Evolutionary conservation across 2,113 vertebrate genomes (phyloP).

Genomic region (Jaculus jaculus): DNA sequence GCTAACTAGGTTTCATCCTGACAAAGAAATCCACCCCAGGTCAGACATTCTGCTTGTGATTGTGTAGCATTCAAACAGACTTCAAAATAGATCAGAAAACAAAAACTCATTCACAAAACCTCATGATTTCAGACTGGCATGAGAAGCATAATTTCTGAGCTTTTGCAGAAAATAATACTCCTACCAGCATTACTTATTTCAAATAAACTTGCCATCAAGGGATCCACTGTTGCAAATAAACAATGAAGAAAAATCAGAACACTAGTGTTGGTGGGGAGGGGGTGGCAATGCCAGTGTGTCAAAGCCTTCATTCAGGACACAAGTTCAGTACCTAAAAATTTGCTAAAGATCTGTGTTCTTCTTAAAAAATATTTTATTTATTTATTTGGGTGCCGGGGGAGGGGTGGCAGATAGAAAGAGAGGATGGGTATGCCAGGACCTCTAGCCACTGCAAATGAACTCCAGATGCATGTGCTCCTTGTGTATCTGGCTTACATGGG

Average conservation of each 20-base stretch:
- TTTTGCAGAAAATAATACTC: conserved; percentile 77
- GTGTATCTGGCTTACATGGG: too few species aligned
- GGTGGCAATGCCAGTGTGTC: conserved; percentile 25
- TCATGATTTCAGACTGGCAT: conserved; percentile 71
- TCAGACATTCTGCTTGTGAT: conserved; percentile 61
- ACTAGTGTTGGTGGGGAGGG: neutral
- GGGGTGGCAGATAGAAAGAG: too few species aligned
- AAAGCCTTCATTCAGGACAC: conserved; percentile 28
- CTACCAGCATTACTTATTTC: conserved; percentile 74
- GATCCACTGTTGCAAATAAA: conserved; percentile 59
- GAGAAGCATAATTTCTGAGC: conserved; percentile 65
- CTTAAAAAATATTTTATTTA: too few species aligned
- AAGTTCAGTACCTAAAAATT: conserved; percentile 30
- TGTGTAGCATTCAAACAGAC: conserved; percentile 56
- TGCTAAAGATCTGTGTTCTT: neutral
- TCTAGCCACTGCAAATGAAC: too few species aligned
- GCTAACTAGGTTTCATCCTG: neutral
- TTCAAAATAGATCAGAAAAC: conserved; percentile 74
- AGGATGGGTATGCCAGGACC: too few species aligned
- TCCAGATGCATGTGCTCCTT: too few species aligned
- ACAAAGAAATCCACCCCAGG: conserved; percentile 49
- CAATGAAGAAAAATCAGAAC: conserved; percentile 59
- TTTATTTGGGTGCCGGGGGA: too few species aligned
- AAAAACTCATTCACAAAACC: conserved; percentile 76
- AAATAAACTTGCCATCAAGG: conserved; percentile 69